These are phyloP conservation scores for Drosophila colorata DNA, from an alignment of 2,888 invertebrate species.

Conservation along the genomic window DNA sequence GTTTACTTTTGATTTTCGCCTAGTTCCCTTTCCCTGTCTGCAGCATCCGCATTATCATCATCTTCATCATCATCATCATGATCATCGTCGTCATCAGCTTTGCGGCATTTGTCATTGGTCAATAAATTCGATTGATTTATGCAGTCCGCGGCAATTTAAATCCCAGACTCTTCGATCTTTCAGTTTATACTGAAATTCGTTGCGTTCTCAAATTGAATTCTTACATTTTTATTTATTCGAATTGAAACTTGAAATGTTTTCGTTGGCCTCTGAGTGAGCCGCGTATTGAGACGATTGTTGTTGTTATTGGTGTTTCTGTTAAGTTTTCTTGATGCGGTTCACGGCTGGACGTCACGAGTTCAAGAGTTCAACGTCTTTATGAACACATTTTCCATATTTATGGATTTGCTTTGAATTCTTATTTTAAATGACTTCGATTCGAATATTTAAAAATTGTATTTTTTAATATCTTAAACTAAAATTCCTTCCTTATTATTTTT, in stretches of 20 bases:
- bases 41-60: not conserved
- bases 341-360: conserved; percentile 59
- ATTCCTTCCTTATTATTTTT: too few relatives aligned
- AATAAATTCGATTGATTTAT: conserved; percentile 83
- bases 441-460: not conserved
- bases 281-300: conserved; percentile 20
- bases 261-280: conserved; percentile 42
- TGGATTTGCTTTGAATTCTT: conserved; percentile 34
- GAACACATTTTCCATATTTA: conserved; percentile 61
- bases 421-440: not conserved
- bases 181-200: conserved; percentile 29
- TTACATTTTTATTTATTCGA: conserved; percentile 65
- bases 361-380: conserved; percentile 71
- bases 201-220: conserved; percentile 59
- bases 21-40: conserved; percentile 18
- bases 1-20: conserved; percentile 52
- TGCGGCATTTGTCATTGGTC: conserved; percentile 76
- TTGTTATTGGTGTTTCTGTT: conserved; percentile 15
- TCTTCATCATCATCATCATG: conserved; percentile 1
- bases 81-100: conserved; percentile 32
- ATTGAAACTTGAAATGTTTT: conserved; percentile 58
- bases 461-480: too few relatives aligned
- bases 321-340: conserved; percentile 43
- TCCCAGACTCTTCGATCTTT: conserved; percentile 45
- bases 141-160: conserved; percentile 60